phyloP scores from a whole-genome alignment of 2,797 vertebrate genomes.

The Danio tinwini region DNA sequence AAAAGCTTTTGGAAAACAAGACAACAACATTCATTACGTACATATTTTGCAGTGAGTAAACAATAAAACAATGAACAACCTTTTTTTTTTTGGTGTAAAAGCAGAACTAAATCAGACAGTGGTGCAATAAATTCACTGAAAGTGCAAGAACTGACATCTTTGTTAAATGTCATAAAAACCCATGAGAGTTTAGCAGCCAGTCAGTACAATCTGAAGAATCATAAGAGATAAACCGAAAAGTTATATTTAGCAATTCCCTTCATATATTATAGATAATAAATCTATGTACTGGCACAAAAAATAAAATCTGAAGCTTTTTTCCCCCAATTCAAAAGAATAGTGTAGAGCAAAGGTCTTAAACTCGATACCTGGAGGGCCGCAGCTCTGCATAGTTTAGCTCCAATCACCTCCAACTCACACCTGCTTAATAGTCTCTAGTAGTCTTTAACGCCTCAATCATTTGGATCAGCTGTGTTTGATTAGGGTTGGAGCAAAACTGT shows the following conservation, averaged over 20 bases:
- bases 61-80: neutral
- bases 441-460: no score
- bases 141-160: constrained; percentile 55
- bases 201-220: constrained; percentile 51
- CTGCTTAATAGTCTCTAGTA: no score
- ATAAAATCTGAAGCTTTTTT: neutral
- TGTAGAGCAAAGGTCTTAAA: no score
- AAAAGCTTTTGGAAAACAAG: neutral
- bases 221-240: constrained; percentile 19
- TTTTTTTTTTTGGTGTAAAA: neutral
- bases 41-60: neutral
- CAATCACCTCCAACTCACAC: no score
- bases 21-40: neutral
- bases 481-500: no score
- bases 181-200: constrained; percentile 58
- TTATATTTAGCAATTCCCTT: constrained; percentile 3
- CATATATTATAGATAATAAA: constrained; percentile 5
- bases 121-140: constrained; percentile 44
- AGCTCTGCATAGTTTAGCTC: no score
- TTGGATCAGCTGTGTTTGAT: no score
- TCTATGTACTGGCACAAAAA: constrained; percentile 16
- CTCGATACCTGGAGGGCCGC: no score
- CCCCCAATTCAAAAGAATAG: constrained; percentile 4
- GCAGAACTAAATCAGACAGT: neutral
- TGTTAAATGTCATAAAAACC: constrained; percentile 31